Percentiles rank a stretch among this genome's conserved stretches.
phyloP scores from a whole-genome alignment of 2,888 invertebrate genomes.

The Synanthedon vespiformis region DNA sequence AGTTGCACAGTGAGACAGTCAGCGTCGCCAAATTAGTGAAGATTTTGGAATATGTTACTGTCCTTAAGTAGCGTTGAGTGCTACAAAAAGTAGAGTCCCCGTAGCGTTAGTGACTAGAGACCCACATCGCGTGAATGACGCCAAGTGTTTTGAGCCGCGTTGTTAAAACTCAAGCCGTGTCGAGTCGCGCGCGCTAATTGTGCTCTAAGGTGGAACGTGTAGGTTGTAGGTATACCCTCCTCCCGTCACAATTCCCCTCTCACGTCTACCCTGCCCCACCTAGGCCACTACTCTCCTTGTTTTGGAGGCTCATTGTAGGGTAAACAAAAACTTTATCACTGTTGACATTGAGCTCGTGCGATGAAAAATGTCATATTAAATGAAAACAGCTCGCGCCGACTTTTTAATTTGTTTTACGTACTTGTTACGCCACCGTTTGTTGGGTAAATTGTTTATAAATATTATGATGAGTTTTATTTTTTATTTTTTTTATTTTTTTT shows the following conservation, averaged over 20 bases:
- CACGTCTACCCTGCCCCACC: slow-evolving; percentile 17
- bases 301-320: slow-evolving; percentile 40
- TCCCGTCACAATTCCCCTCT: slow-evolving; percentile 6
- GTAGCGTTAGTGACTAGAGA: slow-evolving; percentile 19
- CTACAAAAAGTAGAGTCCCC: slow-evolving; percentile 11
- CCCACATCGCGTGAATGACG: slow-evolving; percentile 55
- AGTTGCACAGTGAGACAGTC: background rate
- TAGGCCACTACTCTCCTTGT: slow-evolving; percentile 48
- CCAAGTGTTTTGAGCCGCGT: slow-evolving; percentile 53
- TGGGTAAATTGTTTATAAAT: too few relatives aligned
- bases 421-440: slow-evolving; percentile 5
- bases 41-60: background rate
- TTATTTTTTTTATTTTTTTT: too few relatives aligned
- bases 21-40: background rate
- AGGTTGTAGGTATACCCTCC: slow-evolving; percentile 8
- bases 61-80: background rate
- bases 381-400: slow-evolving; percentile 12
- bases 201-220: slow-evolving; percentile 40
- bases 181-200: slow-evolving; percentile 67
- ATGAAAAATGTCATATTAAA: slow-evolving; percentile 15
- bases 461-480: too few relatives aligned
- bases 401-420: slow-evolving; percentile 16
- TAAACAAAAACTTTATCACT: slow-evolving; percentile 41
- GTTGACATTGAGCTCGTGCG: slow-evolving; percentile 55
- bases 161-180: slow-evolving; percentile 68